These are phyloP conservation scores for Stegodyphus dumicola DNA, from an alignment of 1,140 invertebrate genomes.

Conservation along the genomic window DNA sequence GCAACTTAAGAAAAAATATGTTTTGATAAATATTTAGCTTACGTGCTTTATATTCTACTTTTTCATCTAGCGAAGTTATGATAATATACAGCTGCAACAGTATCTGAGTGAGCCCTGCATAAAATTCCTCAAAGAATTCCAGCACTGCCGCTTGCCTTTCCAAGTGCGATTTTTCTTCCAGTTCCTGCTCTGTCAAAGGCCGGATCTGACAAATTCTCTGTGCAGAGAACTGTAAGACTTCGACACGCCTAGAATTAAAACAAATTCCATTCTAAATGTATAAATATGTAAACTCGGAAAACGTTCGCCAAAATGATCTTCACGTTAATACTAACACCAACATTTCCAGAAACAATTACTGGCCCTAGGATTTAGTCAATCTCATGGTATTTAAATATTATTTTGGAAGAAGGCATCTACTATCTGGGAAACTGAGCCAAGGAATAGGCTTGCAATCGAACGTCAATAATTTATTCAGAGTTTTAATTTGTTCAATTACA, in stretches of 20 bases:
- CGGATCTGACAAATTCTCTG: constrained; percentile 62
- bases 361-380: too few species aligned
- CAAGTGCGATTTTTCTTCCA: constrained; percentile 59
- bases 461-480: too few species aligned
- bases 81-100: constrained; percentile 64
- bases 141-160: constrained; percentile 62
- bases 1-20: too few species aligned
- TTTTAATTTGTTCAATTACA: too few species aligned
- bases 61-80: constrained; percentile 45
- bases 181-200: constrained; percentile 55
- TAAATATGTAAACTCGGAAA: too few species aligned
- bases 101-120: constrained; percentile 64
- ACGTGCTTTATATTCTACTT: constrained; percentile 52
- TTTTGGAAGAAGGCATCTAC: too few species aligned
- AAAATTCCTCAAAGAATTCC: constrained; percentile 66
- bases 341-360: too few species aligned
- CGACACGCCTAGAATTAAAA: constrained; percentile 59
- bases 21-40: constrained; percentile 10
- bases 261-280: neutral
- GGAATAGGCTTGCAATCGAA: too few species aligned
- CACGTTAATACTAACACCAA: too few species aligned
- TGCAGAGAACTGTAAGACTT: constrained; percentile 63
- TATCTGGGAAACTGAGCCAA: too few species aligned
- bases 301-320: too few species aligned
- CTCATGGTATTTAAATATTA: too few species aligned